A percentile compares a stretch with the other conserved stretches of the same genome.
Evolutionary conservation across 2,113 vertebrate species (phyloP).

Genomic region (Perca schrenkii): DNA sequence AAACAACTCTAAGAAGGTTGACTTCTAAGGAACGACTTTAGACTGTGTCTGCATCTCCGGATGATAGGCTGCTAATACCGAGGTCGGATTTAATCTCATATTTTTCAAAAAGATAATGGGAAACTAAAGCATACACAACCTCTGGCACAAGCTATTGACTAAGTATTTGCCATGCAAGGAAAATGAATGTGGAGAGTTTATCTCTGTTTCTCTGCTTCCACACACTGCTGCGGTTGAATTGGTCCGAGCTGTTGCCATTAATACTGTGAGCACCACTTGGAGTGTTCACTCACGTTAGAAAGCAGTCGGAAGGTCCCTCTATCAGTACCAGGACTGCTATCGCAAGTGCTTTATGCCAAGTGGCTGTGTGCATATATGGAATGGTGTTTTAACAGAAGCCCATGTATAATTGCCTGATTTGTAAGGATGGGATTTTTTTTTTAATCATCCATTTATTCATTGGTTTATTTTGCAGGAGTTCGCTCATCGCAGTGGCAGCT

Average conservation of each 20-base stretch:
- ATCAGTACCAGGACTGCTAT: conserved; percentile 39
- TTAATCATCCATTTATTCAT: conserved; percentile 56
- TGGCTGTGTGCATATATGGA: conserved; percentile 43
- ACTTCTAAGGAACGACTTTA: conserved; percentile 51
- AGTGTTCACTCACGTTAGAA: conserved; percentile 60
- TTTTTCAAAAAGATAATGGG: conserved; percentile 65
- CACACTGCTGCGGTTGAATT: conserved; percentile 47
- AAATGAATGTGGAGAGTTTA: conserved; percentile 69
- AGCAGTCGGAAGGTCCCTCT: conserved; percentile 42
- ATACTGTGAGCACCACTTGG: conserved; percentile 50
- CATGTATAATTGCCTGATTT: conserved; percentile 31
- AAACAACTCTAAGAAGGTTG: conserved; percentile 45
- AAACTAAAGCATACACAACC: conserved; percentile 53
- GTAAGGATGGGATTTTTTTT: conserved; percentile 4
- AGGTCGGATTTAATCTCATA: conserved; percentile 53
- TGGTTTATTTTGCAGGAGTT: conserved; percentile 51
- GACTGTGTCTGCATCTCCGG: conserved; percentile 42
- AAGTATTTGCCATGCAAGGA: conserved; percentile 54
- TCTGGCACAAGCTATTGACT: conserved; percentile 37
- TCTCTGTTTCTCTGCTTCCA: conserved; percentile 58
- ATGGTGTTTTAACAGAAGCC: conserved; percentile 27
- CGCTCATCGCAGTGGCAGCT: conserved; percentile 18
- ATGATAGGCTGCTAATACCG: conserved; percentile 46
- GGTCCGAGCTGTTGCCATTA: conserved; percentile 52
- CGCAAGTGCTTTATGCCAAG: conserved; percentile 29